phyloP scores from a whole-genome alignment of 2,888 invertebrate species.

The Alentia gelatinosa region DNA sequence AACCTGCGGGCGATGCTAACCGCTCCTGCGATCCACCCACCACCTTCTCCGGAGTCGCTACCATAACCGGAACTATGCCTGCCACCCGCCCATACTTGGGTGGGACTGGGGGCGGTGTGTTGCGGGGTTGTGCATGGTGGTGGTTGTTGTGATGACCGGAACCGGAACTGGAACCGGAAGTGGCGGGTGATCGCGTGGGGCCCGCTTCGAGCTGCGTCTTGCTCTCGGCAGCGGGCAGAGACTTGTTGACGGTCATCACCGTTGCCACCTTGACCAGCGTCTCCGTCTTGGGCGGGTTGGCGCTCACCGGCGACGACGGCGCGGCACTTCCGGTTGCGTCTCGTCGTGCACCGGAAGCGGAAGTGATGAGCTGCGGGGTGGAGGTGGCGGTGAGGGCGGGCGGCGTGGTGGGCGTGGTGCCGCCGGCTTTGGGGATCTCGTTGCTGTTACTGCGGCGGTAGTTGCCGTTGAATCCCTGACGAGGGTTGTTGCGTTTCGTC shows the following conservation, averaged over 20 bases:
- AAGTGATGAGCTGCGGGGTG: not conserved
- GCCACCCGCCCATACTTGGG: not conserved
- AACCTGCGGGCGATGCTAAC: not conserved
- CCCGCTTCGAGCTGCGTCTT: not conserved
- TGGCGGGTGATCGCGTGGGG: not conserved
- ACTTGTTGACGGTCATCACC: not conserved
- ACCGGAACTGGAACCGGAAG: not conserved
- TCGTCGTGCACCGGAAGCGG: not conserved
- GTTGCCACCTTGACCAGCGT: constrained; percentile 36
- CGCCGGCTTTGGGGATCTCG: not conserved
- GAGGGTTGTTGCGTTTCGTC: not conserved
- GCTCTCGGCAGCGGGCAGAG: constrained; percentile 11
- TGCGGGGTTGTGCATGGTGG: not conserved
- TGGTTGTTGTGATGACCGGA: not conserved
- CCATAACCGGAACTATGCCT: not conserved
- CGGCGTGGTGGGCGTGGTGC: not conserved
- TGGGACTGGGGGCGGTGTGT: not conserved
- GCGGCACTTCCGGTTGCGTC: too few species aligned
- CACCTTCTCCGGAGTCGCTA: not conserved
- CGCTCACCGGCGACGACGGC: not conserved
- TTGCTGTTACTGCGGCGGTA: constrained; percentile 48
- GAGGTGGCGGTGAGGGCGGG: not conserved
- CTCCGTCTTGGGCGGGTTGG: constrained; percentile 10
- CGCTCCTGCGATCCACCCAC: too few species aligned
- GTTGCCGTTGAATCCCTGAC: constrained; percentile 59